Conservation (phyloP, 2,113 vertebrate genomes). For the Pachyramphus minor region DNA sequence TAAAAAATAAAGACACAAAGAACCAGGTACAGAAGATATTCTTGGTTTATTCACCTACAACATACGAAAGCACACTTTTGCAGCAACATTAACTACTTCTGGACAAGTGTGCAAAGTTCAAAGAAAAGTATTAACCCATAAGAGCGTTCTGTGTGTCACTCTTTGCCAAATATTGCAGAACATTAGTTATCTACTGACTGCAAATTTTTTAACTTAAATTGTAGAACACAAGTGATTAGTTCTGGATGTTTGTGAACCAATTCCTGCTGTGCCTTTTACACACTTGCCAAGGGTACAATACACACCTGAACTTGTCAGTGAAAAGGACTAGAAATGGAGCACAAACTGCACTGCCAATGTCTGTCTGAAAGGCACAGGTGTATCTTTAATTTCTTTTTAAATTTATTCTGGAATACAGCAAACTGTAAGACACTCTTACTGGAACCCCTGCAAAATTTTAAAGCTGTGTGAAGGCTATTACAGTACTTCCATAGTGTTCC, state of each 20-base stretch:
- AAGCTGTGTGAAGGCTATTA: not conserved
- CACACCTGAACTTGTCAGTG: not conserved
- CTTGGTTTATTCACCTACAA: not conserved
- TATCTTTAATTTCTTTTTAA: not conserved
- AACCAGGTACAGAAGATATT: not conserved
- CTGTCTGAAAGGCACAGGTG: not conserved
- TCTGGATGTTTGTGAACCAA: not conserved
- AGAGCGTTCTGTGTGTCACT: not conserved
- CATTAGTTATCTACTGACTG: not conserved
- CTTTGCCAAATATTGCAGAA: not conserved
- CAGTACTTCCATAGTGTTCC: not conserved
- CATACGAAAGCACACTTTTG: not conserved
- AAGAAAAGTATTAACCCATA: not conserved
- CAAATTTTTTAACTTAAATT: not conserved
- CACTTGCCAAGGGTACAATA: not conserved
- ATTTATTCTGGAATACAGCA: not conserved
- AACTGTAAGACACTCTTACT: not conserved
- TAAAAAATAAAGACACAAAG: not conserved
- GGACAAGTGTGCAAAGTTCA: not conserved
- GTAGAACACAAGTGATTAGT: not conserved
- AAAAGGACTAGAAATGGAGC: not conserved
- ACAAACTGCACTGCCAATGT: not conserved
- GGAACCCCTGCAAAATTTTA: not conserved
- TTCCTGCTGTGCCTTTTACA: not conserved
- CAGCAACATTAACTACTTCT: not conserved